Conservation (phyloP, 2,888 invertebrate species). For the Limnephilus marmoratus region DNA sequence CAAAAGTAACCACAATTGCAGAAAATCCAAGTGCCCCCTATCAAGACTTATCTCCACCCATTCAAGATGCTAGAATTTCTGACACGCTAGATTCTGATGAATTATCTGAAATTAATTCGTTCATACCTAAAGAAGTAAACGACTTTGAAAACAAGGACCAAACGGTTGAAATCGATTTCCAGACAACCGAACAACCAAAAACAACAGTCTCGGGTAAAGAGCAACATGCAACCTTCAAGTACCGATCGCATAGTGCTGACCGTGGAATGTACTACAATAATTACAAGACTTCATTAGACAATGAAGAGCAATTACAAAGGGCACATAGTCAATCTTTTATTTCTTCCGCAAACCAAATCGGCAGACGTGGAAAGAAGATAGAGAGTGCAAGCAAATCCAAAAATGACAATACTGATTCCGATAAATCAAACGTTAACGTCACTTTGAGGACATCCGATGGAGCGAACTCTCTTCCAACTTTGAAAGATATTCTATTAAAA, state of each 20-base stretch:
- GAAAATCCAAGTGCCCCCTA: conserved; percentile 61
- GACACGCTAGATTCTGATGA: conserved; percentile 61
- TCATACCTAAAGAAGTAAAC: conserved; percentile 69
- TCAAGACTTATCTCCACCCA: conserved; percentile 67
- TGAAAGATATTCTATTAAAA: conserved; percentile 66
- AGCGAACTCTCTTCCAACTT: conserved; percentile 60
- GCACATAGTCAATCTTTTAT: conserved; percentile 85
- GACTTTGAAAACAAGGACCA: conserved; percentile 69
- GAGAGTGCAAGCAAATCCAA: conserved; percentile 68
- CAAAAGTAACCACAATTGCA: conserved; percentile 67
- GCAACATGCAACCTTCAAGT: conserved; percentile 52
- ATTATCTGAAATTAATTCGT: conserved; percentile 68
- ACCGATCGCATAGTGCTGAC: conserved; percentile 52
- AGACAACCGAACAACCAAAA: conserved; percentile 51
- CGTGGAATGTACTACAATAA: conserved; percentile 59
- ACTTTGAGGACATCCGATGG: conserved; percentile 62
- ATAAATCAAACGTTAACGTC: conserved; percentile 63
- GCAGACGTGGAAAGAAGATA: conserved; percentile 73
- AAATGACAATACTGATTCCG: conserved; percentile 66
- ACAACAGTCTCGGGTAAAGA: conserved; percentile 40
- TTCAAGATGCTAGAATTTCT: conserved; percentile 39
- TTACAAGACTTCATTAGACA: conserved; percentile 70
- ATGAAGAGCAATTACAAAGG: conserved; percentile 81
- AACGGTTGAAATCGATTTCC: conserved; percentile 33
- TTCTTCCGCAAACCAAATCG: conserved; percentile 76